These are phyloP conservation scores for Bos taurus DNA, from an alignment of 2,113 vertebrate species.

Conservation along the genomic window ARS-UCD2.0 NC_037347.1:23378001-23378500, in stretches of 20 bases:
- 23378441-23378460: conserved; percentile 91
- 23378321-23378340: conserved; percentile 94
- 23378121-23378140: neutral
- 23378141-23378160: neutral
- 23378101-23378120: conserved; percentile 1
- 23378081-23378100: neutral
- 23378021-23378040: neutral
- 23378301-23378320: conserved; percentile 94
- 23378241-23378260: neutral
- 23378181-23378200: neutral
- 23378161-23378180: neutral
- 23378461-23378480: conserved; percentile 23
- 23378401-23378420: conserved; percentile 88
- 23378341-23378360: conserved; percentile 95
- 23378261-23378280: neutral
- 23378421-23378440: conserved; percentile 90
- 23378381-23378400: conserved; percentile 87
- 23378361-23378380: conserved; percentile 92
- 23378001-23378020: neutral
- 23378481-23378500: neutral
- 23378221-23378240: neutral
- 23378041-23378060: neutral
- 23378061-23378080: neutral
- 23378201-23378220: neutral
- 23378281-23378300: conserved; percentile 82